phyloP scores from a whole-genome alignment of 2,797 vertebrate species.

The Onychomys leucogaster region DNA sequence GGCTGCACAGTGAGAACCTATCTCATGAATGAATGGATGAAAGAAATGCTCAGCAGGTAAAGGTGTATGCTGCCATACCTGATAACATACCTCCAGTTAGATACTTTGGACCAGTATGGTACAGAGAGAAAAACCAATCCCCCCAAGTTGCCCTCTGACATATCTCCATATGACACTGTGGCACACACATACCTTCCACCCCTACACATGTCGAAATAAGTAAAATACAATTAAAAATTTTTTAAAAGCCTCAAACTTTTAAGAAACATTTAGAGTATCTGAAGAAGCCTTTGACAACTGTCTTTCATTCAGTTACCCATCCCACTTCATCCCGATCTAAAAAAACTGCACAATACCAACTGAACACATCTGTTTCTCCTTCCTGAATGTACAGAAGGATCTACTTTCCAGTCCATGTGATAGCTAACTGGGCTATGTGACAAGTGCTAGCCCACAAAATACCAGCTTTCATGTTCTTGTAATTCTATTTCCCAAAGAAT shows the following conservation, averaged over 20 bases:
- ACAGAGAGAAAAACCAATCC: neutral
- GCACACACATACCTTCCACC: neutral
- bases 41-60: neutral
- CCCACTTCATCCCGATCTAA: neutral
- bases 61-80: neutral
- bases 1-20: neutral
- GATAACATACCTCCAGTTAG: neutral
- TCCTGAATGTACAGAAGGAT: neutral
- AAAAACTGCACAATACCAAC: neutral
- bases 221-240: neutral
- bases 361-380: neutral
- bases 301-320: neutral
- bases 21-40: neutral
- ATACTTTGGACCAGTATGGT: neutral
- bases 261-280: neutral
- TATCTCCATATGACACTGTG: neutral
- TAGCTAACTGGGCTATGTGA: neutral
- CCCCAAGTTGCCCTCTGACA: neutral
- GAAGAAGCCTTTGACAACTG: slow-evolving; percentile 23
- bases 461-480: neutral
- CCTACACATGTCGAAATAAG: neutral
- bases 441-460: neutral
- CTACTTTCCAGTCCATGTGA: neutral
- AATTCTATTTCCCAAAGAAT: neutral
- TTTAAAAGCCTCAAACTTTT: neutral